Evolutionary conservation across 2,797 vertebrate species (phyloP).

Genomic region (Fistularia commersonii): DNA sequence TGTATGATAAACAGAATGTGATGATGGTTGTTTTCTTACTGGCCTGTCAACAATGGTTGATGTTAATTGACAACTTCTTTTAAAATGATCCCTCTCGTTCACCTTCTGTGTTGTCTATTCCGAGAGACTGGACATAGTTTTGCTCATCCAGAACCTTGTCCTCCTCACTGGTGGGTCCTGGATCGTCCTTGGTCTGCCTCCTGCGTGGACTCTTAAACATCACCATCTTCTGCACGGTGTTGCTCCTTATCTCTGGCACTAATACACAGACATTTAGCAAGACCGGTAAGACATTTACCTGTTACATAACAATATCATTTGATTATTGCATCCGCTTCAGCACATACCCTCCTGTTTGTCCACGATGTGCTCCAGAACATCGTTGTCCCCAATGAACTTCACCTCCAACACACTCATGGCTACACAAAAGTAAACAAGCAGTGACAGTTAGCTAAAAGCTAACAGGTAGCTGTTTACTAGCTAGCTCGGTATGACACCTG

Average conservation of each 20-base stretch:
- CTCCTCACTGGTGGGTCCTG: constrained; percentile 52
- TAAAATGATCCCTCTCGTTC: neutral
- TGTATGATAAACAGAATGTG: constrained; percentile 41
- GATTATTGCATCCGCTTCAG: too few relatives aligned
- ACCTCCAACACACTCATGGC: constrained; percentile 80
- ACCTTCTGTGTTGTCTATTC: constrained; percentile 74
- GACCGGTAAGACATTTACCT: neutral
- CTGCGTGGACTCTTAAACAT: constrained; percentile 73
- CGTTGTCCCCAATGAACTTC: constrained; percentile 86
- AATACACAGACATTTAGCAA: neutral
- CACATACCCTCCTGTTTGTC: constrained; percentile 78
- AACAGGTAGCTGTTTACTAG: too few relatives aligned
- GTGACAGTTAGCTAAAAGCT: too few relatives aligned
- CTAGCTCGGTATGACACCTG: too few relatives aligned
- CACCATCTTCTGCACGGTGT: constrained; percentile 70
- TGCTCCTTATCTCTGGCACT: constrained; percentile 56
- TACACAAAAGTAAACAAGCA: constrained; percentile 1
- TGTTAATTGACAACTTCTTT: neutral
- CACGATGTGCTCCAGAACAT: constrained; percentile 88
- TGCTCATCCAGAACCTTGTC: constrained; percentile 77
- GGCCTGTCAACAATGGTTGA: neutral
- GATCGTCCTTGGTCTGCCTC: constrained; percentile 23
- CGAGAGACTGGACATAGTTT: constrained; percentile 82
- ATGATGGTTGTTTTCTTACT: neutral
- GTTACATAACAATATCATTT: neutral